phyloP scores from a whole-genome alignment of 2,113 vertebrate species.

The Ameiurus melas region DNA sequence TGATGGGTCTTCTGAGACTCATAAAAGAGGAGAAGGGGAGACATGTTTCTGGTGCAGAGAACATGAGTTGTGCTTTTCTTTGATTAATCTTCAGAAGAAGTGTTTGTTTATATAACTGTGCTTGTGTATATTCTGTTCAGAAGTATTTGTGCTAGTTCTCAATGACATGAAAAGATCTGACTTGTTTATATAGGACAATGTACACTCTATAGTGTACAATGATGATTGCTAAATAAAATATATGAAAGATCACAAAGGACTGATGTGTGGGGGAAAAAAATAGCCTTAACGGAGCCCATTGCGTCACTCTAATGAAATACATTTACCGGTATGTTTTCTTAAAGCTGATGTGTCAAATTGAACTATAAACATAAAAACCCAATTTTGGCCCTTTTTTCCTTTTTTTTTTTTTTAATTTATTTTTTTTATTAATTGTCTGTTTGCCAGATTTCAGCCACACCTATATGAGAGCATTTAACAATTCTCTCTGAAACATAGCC shows the following conservation, averaged over 20 bases:
- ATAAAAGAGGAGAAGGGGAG: slow-evolving; percentile 57
- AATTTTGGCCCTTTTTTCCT: neutral
- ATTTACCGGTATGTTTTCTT: neutral
- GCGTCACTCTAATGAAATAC: neutral
- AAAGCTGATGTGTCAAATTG: neutral
- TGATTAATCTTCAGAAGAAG: slow-evolving; percentile 28
- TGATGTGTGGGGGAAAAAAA: neutral
- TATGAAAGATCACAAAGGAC: neutral
- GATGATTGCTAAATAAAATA: neutral
- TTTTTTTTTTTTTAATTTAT: too few species aligned
- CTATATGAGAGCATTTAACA: neutral
- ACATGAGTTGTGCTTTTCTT: slow-evolving; percentile 37
- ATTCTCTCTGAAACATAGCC: neutral
- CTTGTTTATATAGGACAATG: neutral
- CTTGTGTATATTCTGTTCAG: slow-evolving; percentile 21
- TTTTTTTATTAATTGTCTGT: too few species aligned
- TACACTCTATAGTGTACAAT: neutral
- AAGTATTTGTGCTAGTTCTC: slow-evolving; percentile 7
- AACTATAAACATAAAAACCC: neutral
- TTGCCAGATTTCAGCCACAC: neutral
- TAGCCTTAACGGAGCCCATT: neutral
- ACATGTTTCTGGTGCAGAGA: slow-evolving; percentile 46
- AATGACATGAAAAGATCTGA: slow-evolving; percentile 8
- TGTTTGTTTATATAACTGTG: slow-evolving; percentile 15
- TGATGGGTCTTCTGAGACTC: slow-evolving; percentile 46